These are phyloP conservation scores for Austrofundulus limnaeus DNA, from an alignment of 2,113 vertebrate genomes.

Conservation along the genomic window DNA sequence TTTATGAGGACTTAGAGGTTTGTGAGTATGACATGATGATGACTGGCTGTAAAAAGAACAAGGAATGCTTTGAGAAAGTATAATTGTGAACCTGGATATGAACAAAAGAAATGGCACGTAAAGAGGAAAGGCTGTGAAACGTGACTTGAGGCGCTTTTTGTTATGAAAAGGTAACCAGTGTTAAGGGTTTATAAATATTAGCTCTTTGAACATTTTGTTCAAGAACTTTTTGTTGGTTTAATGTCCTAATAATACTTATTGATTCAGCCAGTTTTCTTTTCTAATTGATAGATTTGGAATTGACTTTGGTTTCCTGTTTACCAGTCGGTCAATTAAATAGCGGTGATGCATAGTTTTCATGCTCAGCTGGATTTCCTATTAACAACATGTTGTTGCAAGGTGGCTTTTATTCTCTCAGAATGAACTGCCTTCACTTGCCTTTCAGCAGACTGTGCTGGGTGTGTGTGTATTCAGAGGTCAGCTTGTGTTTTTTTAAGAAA, in stretches of 20 bases:
- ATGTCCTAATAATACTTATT: background rate
- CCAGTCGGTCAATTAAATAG: background rate
- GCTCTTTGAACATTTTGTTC: background rate
- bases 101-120: background rate
- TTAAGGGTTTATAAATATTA: background rate
- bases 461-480: background rate
- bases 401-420: background rate
- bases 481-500: background rate
- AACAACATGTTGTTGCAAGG: background rate
- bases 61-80: background rate
- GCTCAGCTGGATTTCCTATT: background rate
- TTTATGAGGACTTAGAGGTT: constrained; percentile 7
- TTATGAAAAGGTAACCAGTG: background rate
- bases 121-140: background rate
- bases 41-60: background rate
- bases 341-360: background rate
- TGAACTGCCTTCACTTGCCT: background rate
- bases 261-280: background rate
- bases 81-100: background rate
- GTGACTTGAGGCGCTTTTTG: background rate
- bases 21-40: constrained; percentile 8
- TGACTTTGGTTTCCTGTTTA: background rate
- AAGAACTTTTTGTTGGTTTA: background rate
- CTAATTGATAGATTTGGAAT: background rate
- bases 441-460: background rate